These are phyloP conservation scores for Atta texana DNA, from an alignment of 1,140 invertebrate species.

Conservation along the genomic window DNA sequence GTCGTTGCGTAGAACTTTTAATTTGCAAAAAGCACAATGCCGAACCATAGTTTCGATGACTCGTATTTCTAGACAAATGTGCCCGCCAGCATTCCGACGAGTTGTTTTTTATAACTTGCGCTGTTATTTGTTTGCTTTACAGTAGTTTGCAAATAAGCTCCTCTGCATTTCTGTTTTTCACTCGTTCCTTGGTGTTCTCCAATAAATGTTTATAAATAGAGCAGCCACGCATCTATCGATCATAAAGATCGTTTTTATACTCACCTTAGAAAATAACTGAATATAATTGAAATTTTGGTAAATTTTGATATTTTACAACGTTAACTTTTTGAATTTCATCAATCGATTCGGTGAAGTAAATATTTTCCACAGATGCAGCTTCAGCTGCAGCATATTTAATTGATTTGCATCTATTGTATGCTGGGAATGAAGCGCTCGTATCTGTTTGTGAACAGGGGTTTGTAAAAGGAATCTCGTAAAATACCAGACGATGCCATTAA, in stretches of 20 bases:
- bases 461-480: constrained; percentile 69
- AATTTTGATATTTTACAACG: constrained; percentile 1
- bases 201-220: constrained; percentile 21
- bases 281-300: background rate
- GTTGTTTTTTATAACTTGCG: constrained; percentile 52
- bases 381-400: constrained; percentile 75
- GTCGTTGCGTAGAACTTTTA: constrained; percentile 59
- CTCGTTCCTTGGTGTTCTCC: background rate
- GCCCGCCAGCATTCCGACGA: constrained; percentile 48
- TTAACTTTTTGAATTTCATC: background rate
- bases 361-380: constrained; percentile 57
- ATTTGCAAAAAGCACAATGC: constrained; percentile 59
- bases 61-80: constrained; percentile 61
- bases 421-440: constrained; percentile 49
- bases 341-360: constrained; percentile 10
- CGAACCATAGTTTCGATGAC: constrained; percentile 45
- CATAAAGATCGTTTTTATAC: constrained; percentile 3
- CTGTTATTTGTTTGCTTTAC: constrained; percentile 49
- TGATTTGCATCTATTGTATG: constrained; percentile 57
- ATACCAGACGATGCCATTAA: constrained; percentile 72
- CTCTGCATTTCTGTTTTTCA: background rate
- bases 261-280: background rate
- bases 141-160: constrained; percentile 30
- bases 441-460: constrained; percentile 73
- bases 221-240: background rate